Evolutionary conservation across 37 sponge, comb jelly and placozoan species (phyloP).

Genomic region (Aphrocallistes beatrix): DNA sequence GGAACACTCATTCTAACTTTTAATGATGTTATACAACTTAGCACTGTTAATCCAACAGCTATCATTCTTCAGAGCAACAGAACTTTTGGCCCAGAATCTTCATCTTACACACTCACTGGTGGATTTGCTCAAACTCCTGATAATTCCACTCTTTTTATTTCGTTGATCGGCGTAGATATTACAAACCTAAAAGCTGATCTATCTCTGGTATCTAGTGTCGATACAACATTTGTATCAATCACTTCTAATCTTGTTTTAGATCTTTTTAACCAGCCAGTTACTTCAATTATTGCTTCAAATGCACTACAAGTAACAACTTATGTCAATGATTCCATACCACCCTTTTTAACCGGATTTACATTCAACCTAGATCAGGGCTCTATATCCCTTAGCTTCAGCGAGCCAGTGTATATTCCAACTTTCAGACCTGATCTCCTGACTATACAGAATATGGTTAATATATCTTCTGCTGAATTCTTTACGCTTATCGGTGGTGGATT

Average conservation of each 20-base stretch:
- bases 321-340: conserved; percentile 43
- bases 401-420: conserved; percentile 43
- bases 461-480: conserved; percentile 26
- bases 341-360: conserved; percentile 41
- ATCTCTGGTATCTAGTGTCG: conserved; percentile 33
- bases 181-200: conserved; percentile 45
- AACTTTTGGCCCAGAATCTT: not conserved
- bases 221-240: conserved; percentile 48
- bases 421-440: conserved; percentile 53
- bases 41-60: conserved; percentile 32
- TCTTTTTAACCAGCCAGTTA: conserved; percentile 65
- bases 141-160: conserved; percentile 37
- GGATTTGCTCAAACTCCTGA: conserved; percentile 25
- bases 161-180: conserved; percentile 24
- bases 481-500: conserved; percentile 47
- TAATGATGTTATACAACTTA: conserved; percentile 48
- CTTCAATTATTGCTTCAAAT: not conserved
- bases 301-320: conserved; percentile 22
- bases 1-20: conserved; percentile 59
- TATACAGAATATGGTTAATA: conserved; percentile 41
- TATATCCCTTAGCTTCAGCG: conserved; percentile 50
- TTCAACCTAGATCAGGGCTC: conserved; percentile 54
- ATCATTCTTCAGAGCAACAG: conserved; percentile 32
- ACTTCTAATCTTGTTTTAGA: conserved; percentile 37
- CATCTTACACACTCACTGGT: conserved; percentile 31